Conservation (phyloP, 2,797 vertebrate genomes). For the Amniataba percoides region DNA sequence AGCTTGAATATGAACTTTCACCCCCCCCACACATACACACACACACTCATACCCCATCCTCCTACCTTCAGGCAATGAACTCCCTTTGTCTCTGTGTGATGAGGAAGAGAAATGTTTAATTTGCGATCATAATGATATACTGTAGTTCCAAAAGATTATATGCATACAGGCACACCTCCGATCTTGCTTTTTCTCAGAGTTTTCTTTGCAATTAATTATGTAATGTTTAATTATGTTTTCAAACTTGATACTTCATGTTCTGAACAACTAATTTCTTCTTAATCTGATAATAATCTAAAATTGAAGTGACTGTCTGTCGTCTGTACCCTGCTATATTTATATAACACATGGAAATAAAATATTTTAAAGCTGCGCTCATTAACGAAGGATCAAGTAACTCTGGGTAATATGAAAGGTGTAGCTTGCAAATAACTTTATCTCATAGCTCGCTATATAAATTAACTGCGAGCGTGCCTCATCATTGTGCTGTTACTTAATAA, state of each 20-base stretch:
- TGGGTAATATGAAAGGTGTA: background rate
- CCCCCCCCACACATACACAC: no score
- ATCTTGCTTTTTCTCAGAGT: conserved; percentile 32
- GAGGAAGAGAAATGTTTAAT: conserved; percentile 56
- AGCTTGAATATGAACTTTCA: conserved; percentile 52
- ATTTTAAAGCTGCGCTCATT: background rate
- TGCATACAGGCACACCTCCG: conserved; percentile 17
- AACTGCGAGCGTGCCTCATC: no score
- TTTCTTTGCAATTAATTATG: conserved; percentile 10
- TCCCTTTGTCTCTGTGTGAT: conserved; percentile 46
- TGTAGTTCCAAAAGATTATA: conserved; percentile 10
- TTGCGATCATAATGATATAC: conserved; percentile 44
- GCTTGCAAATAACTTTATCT: background rate
- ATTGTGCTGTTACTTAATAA: no score
- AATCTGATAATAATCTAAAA: background rate
- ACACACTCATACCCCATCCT: no score
- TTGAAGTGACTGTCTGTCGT: background rate
- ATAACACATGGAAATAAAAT: background rate
- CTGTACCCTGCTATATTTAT: background rate
- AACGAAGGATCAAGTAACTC: background rate
- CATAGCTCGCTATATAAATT: no score
- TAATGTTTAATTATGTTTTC: background rate
- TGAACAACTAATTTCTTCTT: background rate
- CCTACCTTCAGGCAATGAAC: conserved; percentile 30
- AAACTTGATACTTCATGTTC: background rate